Base-by-base conservation (phyloP, 2,888 invertebrate species). In the Drosophila monieri region DNA sequence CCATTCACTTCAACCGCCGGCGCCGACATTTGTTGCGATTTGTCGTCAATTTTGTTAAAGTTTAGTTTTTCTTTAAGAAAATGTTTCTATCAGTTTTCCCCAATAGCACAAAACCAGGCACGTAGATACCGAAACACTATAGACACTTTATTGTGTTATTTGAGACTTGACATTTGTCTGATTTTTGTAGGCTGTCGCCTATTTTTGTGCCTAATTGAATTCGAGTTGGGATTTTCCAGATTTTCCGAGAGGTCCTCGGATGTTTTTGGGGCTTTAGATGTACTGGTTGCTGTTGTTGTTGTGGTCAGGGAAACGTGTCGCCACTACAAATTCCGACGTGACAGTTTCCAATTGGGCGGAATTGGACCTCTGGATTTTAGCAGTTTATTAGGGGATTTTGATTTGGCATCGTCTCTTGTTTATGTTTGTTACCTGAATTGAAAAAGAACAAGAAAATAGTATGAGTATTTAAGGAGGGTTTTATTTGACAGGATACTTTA, bases 1-100 rank as follows among this genome's bases (percentile, higher is more conserved):
- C 85, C 88, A 84, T 88, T 89, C 48, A 90, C 73, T 71, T 89
- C 90, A 66, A 88, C 77, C 62, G 88, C 78, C 48, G 89, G 89
- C 89, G 88, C 78, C 48, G 89, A 90, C 89, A 90, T 90, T 88
- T 77, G 52, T 66, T 46, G 37, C 47, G 51, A 49, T 71, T 57
- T 54, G 30, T 52, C 18, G 37, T 30, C 32, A 51, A 27, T 57
- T 57, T 43, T 52, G 18, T 44, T 30, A 21, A 51, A 23, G 43
- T 54, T 8, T 9, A 46, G 23, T 14, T 39, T 5, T 37, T n/a
- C 32, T 32, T 12, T 6, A 6, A 6, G 18, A 12, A 6, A n/a
- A 15, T 32, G 23, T 35, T 25, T 32, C 14, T 60, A 27, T 49
- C 67, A 35, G 48, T 56, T n/a, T 67, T 51, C 43, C 14, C 14